A percentile compares a stretch with the other conserved stretches of the same genome.
Evolutionary conservation across 2,888 invertebrate species (phyloP).

Genomic region (Cosmopolites sordidus): DNA sequence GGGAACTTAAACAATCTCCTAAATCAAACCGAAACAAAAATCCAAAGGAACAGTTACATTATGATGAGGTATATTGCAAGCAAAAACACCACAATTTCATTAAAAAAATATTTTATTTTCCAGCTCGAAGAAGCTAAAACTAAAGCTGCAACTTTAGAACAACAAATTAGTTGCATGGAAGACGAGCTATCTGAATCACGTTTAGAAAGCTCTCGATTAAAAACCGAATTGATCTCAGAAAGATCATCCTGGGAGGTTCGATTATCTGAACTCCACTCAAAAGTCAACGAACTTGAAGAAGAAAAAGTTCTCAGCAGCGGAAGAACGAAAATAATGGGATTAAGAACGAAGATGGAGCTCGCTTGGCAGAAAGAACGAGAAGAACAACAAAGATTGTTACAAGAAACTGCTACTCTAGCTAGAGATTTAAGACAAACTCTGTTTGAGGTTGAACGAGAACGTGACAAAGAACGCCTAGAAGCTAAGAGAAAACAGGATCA

Average conservation of each 20-base stretch:
- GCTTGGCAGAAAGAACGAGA: slow-evolving; percentile 94
- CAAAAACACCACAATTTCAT: background rate
- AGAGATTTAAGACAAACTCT: slow-evolving; percentile 82
- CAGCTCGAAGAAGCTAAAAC: slow-evolving; percentile 66
- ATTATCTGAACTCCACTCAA: slow-evolving; percentile 82
- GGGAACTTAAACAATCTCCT: slow-evolving; percentile 65
- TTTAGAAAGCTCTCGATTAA: slow-evolving; percentile 75
- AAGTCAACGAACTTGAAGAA: slow-evolving; percentile 85
- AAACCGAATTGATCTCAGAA: slow-evolving; percentile 87
- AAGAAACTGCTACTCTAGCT: slow-evolving; percentile 86
- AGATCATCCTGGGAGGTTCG: slow-evolving; percentile 81
- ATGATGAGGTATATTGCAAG: slow-evolving; percentile 59
- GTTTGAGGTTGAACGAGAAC: slow-evolving; percentile 84
- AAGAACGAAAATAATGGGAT: slow-evolving; percentile 78
- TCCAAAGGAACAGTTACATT: slow-evolving; percentile 63
- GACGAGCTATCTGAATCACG: slow-evolving; percentile 84
- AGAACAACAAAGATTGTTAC: slow-evolving; percentile 81
- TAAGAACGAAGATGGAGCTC: slow-evolving; percentile 82
- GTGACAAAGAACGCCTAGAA: slow-evolving; percentile 84
- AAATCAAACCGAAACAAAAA: slow-evolving; percentile 51
- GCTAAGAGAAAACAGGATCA: slow-evolving; percentile 82
- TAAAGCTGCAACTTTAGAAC: slow-evolving; percentile 71
- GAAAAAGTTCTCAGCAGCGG: slow-evolving; percentile 79
- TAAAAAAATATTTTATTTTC: slow-evolving; percentile 8
- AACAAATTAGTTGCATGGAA: slow-evolving; percentile 80